A percentile compares a stretch with the other conserved stretches of the same genome.
phyloP scores from a whole-genome alignment of 37 sponge, comb jelly and placozoan genomes.

The Oopsacas minuta region DNA sequence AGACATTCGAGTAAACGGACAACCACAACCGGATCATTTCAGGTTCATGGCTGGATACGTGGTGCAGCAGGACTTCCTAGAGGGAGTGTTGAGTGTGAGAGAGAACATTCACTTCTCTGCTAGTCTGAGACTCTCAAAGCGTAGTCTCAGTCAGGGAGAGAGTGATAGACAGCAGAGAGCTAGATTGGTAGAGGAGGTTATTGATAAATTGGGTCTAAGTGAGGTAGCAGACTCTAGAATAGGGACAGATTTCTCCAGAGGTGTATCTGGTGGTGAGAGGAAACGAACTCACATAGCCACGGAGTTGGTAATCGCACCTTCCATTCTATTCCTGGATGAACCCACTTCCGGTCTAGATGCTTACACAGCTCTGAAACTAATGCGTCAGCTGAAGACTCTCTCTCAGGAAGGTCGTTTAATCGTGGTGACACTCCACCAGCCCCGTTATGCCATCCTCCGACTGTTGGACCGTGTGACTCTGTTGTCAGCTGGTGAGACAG shows the following conservation, averaged over 20 bases:
- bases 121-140: slow-evolving; percentile 33
- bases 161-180: slow-evolving; percentile 13
- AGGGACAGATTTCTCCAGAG: slow-evolving; percentile 49
- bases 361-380: slow-evolving; percentile 45
- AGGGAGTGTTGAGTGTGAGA: slow-evolving; percentile 44
- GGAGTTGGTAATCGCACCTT: slow-evolving; percentile 55
- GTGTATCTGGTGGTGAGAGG: slow-evolving; percentile 64
- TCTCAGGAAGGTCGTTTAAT: background rate
- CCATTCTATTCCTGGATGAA: slow-evolving; percentile 52
- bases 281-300: slow-evolving; percentile 58
- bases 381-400: slow-evolving; percentile 25
- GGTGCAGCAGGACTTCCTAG: slow-evolving; percentile 54
- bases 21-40: slow-evolving; percentile 35
- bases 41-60: slow-evolving; percentile 55
- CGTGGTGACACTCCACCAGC: slow-evolving; percentile 32
- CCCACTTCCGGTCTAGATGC: slow-evolving; percentile 68
- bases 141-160: background rate
- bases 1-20: slow-evolving; percentile 34
- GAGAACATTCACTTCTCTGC: slow-evolving; percentile 62
- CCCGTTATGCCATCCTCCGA: slow-evolving; percentile 31
- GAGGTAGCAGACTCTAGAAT: slow-evolving; percentile 39
- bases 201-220: slow-evolving; percentile 45
- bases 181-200: slow-evolving; percentile 40
- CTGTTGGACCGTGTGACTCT: slow-evolving; percentile 40
- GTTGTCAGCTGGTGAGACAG: slow-evolving; percentile 27